Conservation (phyloP, 2,888 invertebrate species). For the Megalurothrips usitatus region DNA sequence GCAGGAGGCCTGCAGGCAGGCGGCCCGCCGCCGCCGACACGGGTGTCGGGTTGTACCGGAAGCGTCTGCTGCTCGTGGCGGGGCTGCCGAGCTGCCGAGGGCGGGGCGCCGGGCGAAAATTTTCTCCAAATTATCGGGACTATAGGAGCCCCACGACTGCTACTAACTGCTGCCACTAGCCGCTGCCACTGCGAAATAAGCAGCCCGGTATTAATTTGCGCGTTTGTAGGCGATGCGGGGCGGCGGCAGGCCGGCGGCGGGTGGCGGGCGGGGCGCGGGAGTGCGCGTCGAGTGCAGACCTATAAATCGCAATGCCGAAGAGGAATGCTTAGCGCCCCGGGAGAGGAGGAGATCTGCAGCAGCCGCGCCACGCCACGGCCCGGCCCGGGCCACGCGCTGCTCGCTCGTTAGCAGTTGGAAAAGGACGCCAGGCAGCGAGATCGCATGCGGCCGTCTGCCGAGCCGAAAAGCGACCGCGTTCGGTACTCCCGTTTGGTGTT, state of each 20-base stretch:
- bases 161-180: neutral
- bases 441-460: neutral
- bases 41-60: slow-evolving; percentile 15
- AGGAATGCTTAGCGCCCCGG: slow-evolving; percentile 23
- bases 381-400: neutral
- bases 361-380: neutral
- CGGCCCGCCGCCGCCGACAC: neutral
- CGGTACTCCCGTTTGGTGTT: neutral
- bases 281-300: neutral
- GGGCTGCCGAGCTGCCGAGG: too few relatives aligned
- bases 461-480: neutral
- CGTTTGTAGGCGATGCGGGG: neutral
- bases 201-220: slow-evolving; percentile 12
- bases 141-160: too few relatives aligned
- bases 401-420: slow-evolving; percentile 22
- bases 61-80: slow-evolving; percentile 14
- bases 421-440: neutral
- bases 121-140: too few relatives aligned
- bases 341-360: neutral
- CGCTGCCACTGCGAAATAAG: neutral
- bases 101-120: too few relatives aligned
- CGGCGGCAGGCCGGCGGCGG: neutral
- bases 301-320: slow-evolving; percentile 24
- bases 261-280: neutral
- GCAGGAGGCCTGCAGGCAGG: neutral